phyloP scores from a whole-genome alignment of 2,888 invertebrate species.

The Bellardia bayeri region DNA sequence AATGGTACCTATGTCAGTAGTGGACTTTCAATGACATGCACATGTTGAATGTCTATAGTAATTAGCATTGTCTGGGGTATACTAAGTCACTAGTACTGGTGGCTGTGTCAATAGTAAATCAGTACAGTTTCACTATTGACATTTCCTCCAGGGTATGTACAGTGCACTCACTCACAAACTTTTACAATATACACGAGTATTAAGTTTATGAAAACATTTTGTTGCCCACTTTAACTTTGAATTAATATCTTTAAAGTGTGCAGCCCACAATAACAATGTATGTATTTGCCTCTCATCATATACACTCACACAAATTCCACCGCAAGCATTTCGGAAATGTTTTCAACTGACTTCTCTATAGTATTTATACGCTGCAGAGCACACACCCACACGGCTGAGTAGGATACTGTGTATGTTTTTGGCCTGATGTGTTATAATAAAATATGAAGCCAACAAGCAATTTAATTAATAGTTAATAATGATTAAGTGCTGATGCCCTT shows the following conservation, averaged over 20 bases:
- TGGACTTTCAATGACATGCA: too few relatives aligned
- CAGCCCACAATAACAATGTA: too few relatives aligned
- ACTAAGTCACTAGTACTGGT: too few relatives aligned
- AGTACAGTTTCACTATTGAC: too few relatives aligned
- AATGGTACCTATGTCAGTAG: too few relatives aligned
- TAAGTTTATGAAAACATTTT: background rate
- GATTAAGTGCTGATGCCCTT: background rate
- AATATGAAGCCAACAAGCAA: background rate
- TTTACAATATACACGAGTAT: background rate
- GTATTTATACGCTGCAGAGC: background rate
- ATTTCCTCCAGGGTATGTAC: too few relatives aligned
- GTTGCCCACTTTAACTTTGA: background rate
- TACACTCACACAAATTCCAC: background rate
- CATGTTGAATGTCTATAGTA: too few relatives aligned
- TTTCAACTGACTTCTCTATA: background rate
- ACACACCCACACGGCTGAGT: background rate
- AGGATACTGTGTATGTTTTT: background rate
- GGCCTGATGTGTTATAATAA: too few relatives aligned
- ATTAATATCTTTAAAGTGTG: background rate
- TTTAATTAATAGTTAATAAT: conserved; percentile 6
- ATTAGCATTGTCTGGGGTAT: too few relatives aligned
- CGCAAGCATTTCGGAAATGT: background rate
- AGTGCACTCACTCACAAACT: background rate
- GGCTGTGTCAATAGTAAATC: too few relatives aligned
- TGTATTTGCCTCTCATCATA: background rate